These are phyloP conservation scores for Habrosyne pyritoides DNA, from an alignment of 2,888 invertebrate genomes.

Conservation along the genomic window DNA sequence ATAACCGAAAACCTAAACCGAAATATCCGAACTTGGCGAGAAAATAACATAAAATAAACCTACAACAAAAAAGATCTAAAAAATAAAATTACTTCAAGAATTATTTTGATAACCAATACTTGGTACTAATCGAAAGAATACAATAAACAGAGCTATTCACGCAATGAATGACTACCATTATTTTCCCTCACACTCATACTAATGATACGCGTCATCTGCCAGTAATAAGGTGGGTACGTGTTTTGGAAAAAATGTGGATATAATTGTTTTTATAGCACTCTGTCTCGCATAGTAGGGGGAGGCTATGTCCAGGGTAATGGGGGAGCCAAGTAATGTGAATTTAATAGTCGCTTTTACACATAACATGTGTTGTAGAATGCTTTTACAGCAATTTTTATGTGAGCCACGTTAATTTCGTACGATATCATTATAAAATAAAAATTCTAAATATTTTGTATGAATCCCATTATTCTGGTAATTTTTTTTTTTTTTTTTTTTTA, in stretches of 20 bases:
- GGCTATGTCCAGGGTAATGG: slow-evolving; percentile 5
- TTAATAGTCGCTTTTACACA: slow-evolving; percentile 33
- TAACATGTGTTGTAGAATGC: slow-evolving; percentile 12
- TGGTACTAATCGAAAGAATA: too few relatives aligned
- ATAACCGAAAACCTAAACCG: too few relatives aligned
- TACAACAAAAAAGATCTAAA: too few relatives aligned
- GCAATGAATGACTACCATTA: slow-evolving; percentile 44
- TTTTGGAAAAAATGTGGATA: slow-evolving; percentile 53
- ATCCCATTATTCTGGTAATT: too few relatives aligned
- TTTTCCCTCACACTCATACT: slow-evolving; percentile 37
- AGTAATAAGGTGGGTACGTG: slow-evolving; percentile 68
- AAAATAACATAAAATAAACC: too few relatives aligned
- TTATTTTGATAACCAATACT: too few relatives aligned
- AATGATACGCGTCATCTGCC: slow-evolving; percentile 72
- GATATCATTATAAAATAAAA: too few relatives aligned
- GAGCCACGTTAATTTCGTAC: background rate
- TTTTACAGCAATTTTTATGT: background rate
- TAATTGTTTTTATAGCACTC: slow-evolving; percentile 69
- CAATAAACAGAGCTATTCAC: too few relatives aligned
- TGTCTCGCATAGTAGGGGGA: slow-evolving; percentile 29
- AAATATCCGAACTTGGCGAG: too few relatives aligned
- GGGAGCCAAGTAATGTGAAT: slow-evolving; percentile 25
- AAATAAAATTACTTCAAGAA: too few relatives aligned
- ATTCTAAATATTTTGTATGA: too few relatives aligned
- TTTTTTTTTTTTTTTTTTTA: too few relatives aligned